These are phyloP conservation scores for Saccopteryx bilineata DNA, from an alignment of 2,113 vertebrate species.

Conservation along the genomic window DNA sequence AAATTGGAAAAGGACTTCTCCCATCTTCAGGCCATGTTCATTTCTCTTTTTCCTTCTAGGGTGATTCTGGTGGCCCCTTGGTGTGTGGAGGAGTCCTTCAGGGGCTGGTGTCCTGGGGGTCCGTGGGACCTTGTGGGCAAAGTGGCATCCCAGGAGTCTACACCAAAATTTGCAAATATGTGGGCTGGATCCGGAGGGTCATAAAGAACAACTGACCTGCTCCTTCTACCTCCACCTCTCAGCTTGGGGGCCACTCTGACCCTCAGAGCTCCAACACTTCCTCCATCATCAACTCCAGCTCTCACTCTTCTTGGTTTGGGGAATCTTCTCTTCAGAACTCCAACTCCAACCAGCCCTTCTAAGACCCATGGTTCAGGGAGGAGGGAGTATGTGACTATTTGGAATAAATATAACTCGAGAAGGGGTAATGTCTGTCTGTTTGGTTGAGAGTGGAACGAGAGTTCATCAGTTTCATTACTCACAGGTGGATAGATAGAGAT, in stretches of 20 bases:
- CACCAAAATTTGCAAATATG: conserved; percentile 82
- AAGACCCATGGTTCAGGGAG: neutral
- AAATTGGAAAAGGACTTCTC: neutral
- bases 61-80: conserved; percentile 84
- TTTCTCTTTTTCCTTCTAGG: conserved; percentile 74
- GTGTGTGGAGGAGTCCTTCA: conserved; percentile 81
- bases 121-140: conserved; percentile 73
- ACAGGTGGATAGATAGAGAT: neutral
- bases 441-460: neutral
- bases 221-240: too few relatives aligned
- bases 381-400: neutral
- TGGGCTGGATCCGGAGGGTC: conserved; percentile 73
- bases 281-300: neutral
- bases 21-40: neutral
- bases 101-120: conserved; percentile 84
- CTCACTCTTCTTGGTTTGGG: neutral
- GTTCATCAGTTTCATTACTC: accelerated
- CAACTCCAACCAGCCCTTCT: neutral
- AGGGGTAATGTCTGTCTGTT: neutral
- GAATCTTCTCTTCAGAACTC: neutral
- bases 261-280: neutral
- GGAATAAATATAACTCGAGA: conserved; percentile 64
- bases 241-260: neutral
- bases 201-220: conserved; percentile 62
- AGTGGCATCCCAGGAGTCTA: conserved; percentile 78